phyloP scores from a whole-genome alignment of 2,888 invertebrate genomes.

The Apodemia mormo region DNA sequence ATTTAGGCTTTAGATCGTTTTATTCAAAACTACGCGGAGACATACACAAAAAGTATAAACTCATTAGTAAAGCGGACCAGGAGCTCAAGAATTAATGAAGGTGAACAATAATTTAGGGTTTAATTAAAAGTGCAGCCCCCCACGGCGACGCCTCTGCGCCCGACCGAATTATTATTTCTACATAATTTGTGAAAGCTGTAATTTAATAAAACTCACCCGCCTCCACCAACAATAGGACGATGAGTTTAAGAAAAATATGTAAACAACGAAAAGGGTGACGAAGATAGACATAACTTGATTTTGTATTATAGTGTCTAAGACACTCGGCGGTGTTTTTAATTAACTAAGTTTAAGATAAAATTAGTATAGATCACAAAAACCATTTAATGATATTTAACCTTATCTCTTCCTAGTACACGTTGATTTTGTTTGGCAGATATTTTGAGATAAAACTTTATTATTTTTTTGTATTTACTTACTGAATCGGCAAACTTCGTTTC shows the following conservation, averaged over 20 bases:
- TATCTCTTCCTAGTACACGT: background rate
- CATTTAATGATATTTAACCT: background rate
- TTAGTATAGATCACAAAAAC: background rate
- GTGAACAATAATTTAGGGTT: slow-evolving; percentile 81
- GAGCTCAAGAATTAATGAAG: slow-evolving; percentile 79
- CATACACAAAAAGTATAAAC: slow-evolving; percentile 73
- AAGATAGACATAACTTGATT: background rate
- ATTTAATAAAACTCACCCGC: slow-evolving; percentile 71
- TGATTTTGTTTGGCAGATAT: background rate
- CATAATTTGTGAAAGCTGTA: slow-evolving; percentile 77
- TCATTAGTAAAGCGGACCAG: slow-evolving; percentile 75
- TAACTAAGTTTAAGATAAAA: background rate
- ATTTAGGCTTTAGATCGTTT: slow-evolving; percentile 1
- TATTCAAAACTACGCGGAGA: slow-evolving; percentile 29
- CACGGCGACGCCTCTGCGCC: slow-evolving; percentile 62
- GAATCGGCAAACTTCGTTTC: too few species aligned
- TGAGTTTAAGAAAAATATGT: slow-evolving; percentile 41
- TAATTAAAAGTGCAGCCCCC: slow-evolving; percentile 80
- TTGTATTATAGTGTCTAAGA: slow-evolving; percentile 23
- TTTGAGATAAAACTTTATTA: too few species aligned
- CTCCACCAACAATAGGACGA: slow-evolving; percentile 41
- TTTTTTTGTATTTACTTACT: too few species aligned
- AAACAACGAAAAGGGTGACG: slow-evolving; percentile 1
- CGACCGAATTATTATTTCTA: slow-evolving; percentile 68
- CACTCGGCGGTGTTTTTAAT: background rate